phyloP scores from a whole-genome alignment of 2,888 invertebrate species.

The Zelleria hepariella region DNA sequence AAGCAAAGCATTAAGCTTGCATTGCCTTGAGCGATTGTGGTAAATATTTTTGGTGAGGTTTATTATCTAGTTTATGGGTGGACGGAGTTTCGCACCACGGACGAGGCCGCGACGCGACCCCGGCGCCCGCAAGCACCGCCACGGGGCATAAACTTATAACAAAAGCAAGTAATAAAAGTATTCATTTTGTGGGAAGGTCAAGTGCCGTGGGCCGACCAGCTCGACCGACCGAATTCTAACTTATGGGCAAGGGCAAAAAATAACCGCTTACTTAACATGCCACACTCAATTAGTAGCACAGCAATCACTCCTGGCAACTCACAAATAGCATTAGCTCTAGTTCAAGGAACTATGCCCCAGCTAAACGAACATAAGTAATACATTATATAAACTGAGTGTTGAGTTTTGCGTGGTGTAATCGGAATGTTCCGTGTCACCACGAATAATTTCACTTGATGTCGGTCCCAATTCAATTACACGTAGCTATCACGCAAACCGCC shows the following conservation, averaged over 20 bases:
- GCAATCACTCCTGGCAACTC: no score
- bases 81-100: no score
- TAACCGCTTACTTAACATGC: no score
- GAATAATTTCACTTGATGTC: constrained; percentile 42
- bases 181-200: not conserved
- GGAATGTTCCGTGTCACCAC: constrained; percentile 37
- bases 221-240: no score
- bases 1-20: no score
- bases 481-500: constrained; percentile 31
- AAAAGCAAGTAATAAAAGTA: not conserved
- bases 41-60: no score
- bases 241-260: no score
- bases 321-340: not conserved
- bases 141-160: not conserved
- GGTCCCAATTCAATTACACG: constrained; percentile 49
- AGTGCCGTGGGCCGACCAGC: no score
- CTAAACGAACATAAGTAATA: not conserved
- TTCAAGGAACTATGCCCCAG: not conserved
- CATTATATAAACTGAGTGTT: constrained; percentile 1
- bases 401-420: constrained; percentile 30
- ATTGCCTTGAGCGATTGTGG: no score
- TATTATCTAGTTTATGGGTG: no score
- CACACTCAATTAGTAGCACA: no score
- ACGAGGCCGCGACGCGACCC: no score
- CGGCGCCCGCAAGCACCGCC: not conserved